Evolutionary conservation across 2,797 vertebrate species (phyloP).

Genomic region (Mormyrops boulengeri): DNA sequence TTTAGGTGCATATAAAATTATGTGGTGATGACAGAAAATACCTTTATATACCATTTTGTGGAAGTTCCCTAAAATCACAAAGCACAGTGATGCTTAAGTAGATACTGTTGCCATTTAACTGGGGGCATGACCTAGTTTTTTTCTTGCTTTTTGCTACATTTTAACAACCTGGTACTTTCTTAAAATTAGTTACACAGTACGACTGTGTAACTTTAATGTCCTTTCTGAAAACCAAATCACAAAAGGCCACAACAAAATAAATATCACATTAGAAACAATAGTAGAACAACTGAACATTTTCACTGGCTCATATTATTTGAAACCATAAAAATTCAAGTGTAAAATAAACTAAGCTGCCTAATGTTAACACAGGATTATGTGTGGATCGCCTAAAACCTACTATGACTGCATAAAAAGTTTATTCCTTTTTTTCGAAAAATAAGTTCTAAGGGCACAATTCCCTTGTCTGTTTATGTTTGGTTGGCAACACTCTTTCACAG

Average conservation of each 20-base stretch:
- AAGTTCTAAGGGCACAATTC: slow-evolving; percentile 48
- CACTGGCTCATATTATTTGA: not conserved
- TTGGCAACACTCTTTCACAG: slow-evolving; percentile 50
- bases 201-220: not conserved
- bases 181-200: not conserved
- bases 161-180: not conserved
- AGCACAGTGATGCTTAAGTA: not conserved
- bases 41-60: not conserved
- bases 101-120: not conserved
- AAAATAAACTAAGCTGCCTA: not conserved
- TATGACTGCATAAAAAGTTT: not conserved
- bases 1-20: not conserved
- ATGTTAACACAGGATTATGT: not conserved
- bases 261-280: not conserved
- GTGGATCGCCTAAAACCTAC: not conserved
- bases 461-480: slow-evolving; percentile 55
- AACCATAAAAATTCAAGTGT: not conserved
- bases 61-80: not conserved
- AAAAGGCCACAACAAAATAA: not conserved
- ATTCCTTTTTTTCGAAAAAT: slow-evolving; percentile 32
- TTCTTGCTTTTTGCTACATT: not conserved
- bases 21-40: not conserved
- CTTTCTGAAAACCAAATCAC: not conserved
- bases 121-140: not conserved
- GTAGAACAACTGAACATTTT: not conserved